Conservation (phyloP, 2,888 invertebrate genomes). For the Cantharis rustica region DNA sequence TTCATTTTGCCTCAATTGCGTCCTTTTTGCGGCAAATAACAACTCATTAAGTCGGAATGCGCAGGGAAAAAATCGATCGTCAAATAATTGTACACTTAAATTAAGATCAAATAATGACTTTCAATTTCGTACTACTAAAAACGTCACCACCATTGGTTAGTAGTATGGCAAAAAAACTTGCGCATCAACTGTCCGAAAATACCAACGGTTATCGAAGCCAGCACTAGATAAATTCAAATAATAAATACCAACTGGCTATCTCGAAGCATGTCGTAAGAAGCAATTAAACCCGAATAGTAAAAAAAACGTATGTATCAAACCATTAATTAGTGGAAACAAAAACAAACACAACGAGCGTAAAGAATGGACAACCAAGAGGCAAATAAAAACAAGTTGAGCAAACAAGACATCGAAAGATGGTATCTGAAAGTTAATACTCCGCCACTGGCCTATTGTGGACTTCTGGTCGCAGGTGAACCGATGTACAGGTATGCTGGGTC, state of each 20-base stretch:
- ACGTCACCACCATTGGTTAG: neutral
- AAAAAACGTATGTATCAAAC: slow-evolving; percentile 22
- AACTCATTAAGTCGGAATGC: neutral
- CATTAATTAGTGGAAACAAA: slow-evolving; percentile 32
- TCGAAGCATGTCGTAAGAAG: slow-evolving; percentile 25
- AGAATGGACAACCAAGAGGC: slow-evolving; percentile 28
- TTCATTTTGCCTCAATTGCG: neutral
- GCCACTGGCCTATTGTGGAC: slow-evolving; percentile 31
- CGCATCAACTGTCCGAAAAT: slow-evolving; percentile 2
- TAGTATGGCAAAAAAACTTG: neutral
- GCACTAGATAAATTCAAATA: slow-evolving; percentile 13
- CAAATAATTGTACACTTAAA: neutral
- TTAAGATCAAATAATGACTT: neutral
- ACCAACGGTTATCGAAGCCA: slow-evolving; percentile 2
- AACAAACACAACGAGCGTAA: slow-evolving; percentile 25
- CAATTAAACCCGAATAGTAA: slow-evolving; percentile 29
- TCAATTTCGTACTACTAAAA: neutral
- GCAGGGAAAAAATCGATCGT: neutral
- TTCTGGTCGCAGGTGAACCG: slow-evolving; percentile 29
- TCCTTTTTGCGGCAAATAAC: neutral
- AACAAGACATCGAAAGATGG: slow-evolving; percentile 33
- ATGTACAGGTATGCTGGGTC: slow-evolving; percentile 27
- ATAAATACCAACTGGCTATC: slow-evolving; percentile 26
- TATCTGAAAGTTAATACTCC: slow-evolving; percentile 33
- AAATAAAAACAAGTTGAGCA: slow-evolving; percentile 31